A percentile compares a stretch with the other conserved stretches of the same genome.
Conservation (phyloP, 2,888 invertebrate genomes). For the Drosophila seclusa region DNA sequence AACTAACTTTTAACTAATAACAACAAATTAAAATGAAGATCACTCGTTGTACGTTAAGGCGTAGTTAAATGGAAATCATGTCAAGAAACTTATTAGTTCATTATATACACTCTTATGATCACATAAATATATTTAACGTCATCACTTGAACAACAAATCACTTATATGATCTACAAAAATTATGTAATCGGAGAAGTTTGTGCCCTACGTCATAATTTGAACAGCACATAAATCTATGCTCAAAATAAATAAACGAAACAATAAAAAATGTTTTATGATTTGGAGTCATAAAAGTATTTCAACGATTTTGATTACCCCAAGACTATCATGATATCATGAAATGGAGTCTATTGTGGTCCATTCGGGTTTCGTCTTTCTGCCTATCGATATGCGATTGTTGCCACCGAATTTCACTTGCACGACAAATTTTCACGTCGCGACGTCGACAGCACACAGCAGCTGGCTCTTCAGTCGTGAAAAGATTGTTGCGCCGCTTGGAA, state of each 20-base stretch:
- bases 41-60: neutral
- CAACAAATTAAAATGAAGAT: neutral
- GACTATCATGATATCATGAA: neutral
- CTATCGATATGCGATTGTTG: constrained; percentile 56
- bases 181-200: neutral
- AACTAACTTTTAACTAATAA: neutral
- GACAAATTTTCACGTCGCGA: constrained; percentile 57
- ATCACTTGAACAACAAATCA: neutral
- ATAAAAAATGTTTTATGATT: neutral
- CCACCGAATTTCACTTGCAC: constrained; percentile 38
- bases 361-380: neutral
- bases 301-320: neutral
- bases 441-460: constrained; percentile 24
- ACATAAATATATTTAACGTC: neutral
- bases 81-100: no score
- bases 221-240: neutral
- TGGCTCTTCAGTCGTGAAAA: constrained; percentile 68
- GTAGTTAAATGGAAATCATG: neutral
- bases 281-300: neutral
- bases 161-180: neutral
- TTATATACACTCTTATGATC: neutral
- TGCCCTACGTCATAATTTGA: neutral
- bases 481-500: constrained; percentile 69
- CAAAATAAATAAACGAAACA: neutral
- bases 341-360: neutral